These are phyloP conservation scores for Polydrusus tereticollis DNA, from an alignment of 2,888 invertebrate genomes.

Conservation along the genomic window DNA sequence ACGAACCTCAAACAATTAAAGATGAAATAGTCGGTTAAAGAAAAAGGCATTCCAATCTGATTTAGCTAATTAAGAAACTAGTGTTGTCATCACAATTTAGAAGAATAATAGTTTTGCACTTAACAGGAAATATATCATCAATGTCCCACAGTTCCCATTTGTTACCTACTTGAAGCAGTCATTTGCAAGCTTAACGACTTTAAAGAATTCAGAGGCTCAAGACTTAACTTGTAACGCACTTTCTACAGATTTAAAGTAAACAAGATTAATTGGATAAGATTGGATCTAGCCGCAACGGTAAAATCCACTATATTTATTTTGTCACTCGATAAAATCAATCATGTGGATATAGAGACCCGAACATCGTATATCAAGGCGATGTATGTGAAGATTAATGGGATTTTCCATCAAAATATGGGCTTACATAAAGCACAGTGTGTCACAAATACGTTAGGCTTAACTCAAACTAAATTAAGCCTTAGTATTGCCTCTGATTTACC, in stretches of 20 bases:
- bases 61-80: too few relatives aligned
- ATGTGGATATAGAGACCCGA: constrained; percentile 38
- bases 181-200: too few relatives aligned
- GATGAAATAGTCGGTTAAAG: too few relatives aligned
- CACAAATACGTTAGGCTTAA: constrained; percentile 15
- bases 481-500: constrained; percentile 26
- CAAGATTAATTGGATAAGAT: constrained; percentile 44
- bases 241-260: constrained; percentile 21
- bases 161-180: too few relatives aligned
- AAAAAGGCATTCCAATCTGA: too few relatives aligned
- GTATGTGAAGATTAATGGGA: constrained; percentile 35
- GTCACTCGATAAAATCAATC: constrained; percentile 47
- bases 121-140: too few relatives aligned
- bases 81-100: too few relatives aligned
- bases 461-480: constrained; percentile 27
- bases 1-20: too few relatives aligned
- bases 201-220: too few relatives aligned
- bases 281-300: constrained; percentile 30
- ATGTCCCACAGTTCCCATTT: too few relatives aligned
- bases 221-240: not conserved
- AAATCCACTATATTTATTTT: constrained; percentile 42
- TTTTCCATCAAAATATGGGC: constrained; percentile 36
- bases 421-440: constrained; percentile 26
- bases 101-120: too few relatives aligned
- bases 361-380: constrained; percentile 41